Evolutionary conservation across 1,140 invertebrate species (phyloP), one percentile per base, ranked within the genome.

Genomic region (Caerostris extrusa): DNA sequence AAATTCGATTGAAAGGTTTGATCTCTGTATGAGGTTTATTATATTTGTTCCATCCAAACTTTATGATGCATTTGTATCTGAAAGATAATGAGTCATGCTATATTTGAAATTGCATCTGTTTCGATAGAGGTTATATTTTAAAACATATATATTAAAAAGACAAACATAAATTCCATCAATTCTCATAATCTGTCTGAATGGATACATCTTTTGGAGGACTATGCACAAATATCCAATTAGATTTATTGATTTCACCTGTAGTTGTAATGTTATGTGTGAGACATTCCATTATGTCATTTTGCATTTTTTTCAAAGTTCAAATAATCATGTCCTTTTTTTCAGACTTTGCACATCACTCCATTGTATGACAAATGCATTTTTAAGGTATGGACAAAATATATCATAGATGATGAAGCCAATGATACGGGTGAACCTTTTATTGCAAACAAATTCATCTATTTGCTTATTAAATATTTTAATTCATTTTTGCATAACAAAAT

Each of bases 181-280:
- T 57, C 58, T 85, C 56, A 53, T 7, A 57, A 57, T 56, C 82
- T 83, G 4, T 57, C 17, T 85, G 56, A 85, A 85, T 60, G 17
- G 12, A 88, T 50, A 34, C 53, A 58, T 88, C 58, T 88, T 88
- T 85, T 85, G 17, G 50, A 53, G 7, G 53, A 85, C 53, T 7
- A 55, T 88, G 34, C 58, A 55, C 53, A 55, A 88, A 88, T 10
- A 7, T 57, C 86, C 58, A 53, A 14, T 88, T 88, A 88, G 86
- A 88, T 88, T 67, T 88, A 88, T 88, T 88, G n/a, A 88, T 60
- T n/a, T 88, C 86, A 88, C 86, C 3, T 14, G 86, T 88, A 88
- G 60, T 85, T 85, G 83, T 58, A n/a, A 55, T 50, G 60, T 88
- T 64, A n/a, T 17, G 19, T n/a, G 60, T 53, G 7, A 50, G 19